These are phyloP conservation scores for Hypomesus transpacificus DNA, from an alignment of 2,113 vertebrate genomes.

Conservation along the genomic window DNA sequence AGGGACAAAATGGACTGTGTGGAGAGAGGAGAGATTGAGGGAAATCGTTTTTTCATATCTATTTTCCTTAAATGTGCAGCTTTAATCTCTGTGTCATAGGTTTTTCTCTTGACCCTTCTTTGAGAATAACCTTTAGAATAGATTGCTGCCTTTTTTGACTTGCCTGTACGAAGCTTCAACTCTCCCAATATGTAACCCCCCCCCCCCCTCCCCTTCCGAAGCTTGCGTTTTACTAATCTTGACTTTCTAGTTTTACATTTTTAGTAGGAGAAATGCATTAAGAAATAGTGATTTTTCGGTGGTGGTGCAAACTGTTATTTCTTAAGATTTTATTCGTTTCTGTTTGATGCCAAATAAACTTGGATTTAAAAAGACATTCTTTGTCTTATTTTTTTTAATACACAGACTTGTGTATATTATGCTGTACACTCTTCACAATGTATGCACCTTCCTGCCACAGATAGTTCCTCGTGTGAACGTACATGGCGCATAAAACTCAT, in stretches of 20 bases:
- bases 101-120: constrained; percentile 37
- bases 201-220: constrained; percentile 28
- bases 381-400: too few species aligned
- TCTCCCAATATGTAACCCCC: constrained; percentile 41
- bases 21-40: constrained; percentile 12
- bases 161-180: constrained; percentile 49
- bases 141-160: constrained; percentile 48
- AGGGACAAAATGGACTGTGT: not conserved
- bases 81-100: constrained; percentile 50
- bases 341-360: constrained; percentile 75
- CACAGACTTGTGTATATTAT: not conserved
- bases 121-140: constrained; percentile 39
- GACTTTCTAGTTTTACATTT: constrained; percentile 75
- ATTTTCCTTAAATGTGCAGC: constrained; percentile 54
- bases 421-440: not conserved
- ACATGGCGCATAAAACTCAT: too few species aligned
- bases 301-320: constrained; percentile 67
- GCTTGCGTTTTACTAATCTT: constrained; percentile 72
- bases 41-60: constrained; percentile 18
- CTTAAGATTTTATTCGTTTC: constrained; percentile 76
- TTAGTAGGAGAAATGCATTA: constrained; percentile 61
- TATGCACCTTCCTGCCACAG: too few species aligned
- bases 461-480: too few species aligned
- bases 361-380: constrained; percentile 28
- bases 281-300: constrained; percentile 62